Conservation (phyloP, 1,140 invertebrate genomes). For the Brachionus asplanchnoidis region DNA sequence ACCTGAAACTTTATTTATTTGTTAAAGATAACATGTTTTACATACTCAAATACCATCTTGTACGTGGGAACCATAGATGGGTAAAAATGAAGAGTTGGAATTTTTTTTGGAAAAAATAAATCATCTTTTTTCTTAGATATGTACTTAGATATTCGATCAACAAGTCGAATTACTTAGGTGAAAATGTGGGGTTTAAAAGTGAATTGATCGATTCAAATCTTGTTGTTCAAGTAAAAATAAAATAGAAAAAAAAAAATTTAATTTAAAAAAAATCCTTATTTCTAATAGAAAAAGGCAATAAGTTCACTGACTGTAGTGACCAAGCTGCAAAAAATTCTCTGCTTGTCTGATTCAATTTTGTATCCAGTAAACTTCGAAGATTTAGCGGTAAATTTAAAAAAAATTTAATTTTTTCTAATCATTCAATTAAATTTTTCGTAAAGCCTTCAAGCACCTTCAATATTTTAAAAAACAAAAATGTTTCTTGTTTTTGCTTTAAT, state of each 20-base stretch:
- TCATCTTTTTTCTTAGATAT: not conserved
- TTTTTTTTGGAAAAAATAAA: not conserved
- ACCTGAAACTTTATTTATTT: not conserved
- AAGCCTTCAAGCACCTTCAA: conserved; percentile 9
- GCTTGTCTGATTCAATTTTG: conserved; percentile 6
- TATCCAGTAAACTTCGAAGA: conserved; percentile 23
- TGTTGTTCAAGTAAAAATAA: not conserved
- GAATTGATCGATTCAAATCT: conserved; percentile 24
- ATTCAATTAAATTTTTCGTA: not conserved
- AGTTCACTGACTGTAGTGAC: not conserved
- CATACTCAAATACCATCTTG: conserved; percentile 26
- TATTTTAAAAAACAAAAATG: conserved; percentile 6
- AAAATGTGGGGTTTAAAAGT: conserved; percentile 31
- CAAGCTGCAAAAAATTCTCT: conserved; percentile 32
- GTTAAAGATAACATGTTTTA: not conserved
- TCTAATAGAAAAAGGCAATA: conserved; percentile 10
- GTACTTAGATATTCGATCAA: conserved; percentile 37
- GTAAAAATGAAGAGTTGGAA: not conserved
- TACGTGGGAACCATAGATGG: not conserved
- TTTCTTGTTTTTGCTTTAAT: conserved; percentile 18
- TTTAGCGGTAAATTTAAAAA: not conserved
- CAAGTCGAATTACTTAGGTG: conserved; percentile 18
- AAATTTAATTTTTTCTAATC: not conserved
- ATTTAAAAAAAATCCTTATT: not conserved
- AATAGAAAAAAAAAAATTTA: not conserved